These are phyloP conservation scores for Thecophora atra DNA, from an alignment of 2,888 invertebrate species.

Conservation along the genomic window DNA sequence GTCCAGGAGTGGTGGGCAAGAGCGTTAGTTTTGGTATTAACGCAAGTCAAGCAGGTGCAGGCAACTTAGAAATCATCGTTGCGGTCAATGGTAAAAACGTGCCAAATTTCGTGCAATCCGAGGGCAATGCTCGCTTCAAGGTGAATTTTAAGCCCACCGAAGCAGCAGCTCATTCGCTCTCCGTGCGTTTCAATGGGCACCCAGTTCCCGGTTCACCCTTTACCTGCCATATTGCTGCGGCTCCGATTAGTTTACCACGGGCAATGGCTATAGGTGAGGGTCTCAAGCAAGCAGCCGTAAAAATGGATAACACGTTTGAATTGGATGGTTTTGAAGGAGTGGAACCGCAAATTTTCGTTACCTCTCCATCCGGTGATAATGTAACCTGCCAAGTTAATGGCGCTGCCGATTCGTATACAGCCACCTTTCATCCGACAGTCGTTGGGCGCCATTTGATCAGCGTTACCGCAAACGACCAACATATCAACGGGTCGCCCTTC, in stretches of 20 bases:
- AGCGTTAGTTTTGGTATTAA: constrained; percentile 94
- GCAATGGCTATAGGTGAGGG: constrained; percentile 66
- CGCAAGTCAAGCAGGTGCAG: constrained; percentile 86
- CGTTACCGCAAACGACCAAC: constrained; percentile 83
- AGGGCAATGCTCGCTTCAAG: constrained; percentile 95
- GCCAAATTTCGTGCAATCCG: constrained; percentile 96
- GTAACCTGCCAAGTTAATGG: constrained; percentile 77
- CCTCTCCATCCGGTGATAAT: constrained; percentile 85
- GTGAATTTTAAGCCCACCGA: constrained; percentile 96
- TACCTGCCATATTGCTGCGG: constrained; percentile 79
- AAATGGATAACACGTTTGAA: constrained; percentile 70
- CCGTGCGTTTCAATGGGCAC: constrained; percentile 83
- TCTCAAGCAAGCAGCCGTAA: constrained; percentile 64
- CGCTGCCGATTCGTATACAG: constrained; percentile 76
- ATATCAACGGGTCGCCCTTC: constrained; percentile 91
- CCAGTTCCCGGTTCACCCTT: constrained; percentile 93
- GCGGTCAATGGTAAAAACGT: constrained; percentile 96
- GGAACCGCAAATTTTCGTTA: constrained; percentile 78
- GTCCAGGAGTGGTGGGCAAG: constrained; percentile 88
- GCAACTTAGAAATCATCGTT: constrained; percentile 96
- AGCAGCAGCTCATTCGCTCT: constrained; percentile 88
- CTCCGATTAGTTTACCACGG: constrained; percentile 71
- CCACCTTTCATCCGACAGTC: constrained; percentile 83
- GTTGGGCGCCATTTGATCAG: constrained; percentile 89
- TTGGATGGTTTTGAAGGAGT: constrained; percentile 70